Evolutionary conservation across 2,888 invertebrate species (phyloP).

Genomic region (Vandiemenella viatica): DNA sequence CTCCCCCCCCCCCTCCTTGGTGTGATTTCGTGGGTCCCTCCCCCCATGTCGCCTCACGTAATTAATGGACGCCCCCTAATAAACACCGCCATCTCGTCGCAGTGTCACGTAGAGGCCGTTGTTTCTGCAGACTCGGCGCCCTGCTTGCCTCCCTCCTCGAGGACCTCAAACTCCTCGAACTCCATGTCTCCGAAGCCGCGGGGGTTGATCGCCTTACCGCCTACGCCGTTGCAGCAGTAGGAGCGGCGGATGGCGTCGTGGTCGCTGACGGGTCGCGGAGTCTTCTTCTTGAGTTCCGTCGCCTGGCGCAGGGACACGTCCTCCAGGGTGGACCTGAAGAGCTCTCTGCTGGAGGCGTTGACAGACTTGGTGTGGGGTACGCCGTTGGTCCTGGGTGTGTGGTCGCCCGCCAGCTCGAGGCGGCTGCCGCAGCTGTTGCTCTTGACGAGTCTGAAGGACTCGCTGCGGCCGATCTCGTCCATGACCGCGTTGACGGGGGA

Average conservation of each 20-base stretch:
- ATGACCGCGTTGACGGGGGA: slow-evolving; percentile 54
- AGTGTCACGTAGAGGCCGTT: too few relatives aligned
- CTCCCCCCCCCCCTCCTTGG: too few relatives aligned
- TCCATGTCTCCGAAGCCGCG: slow-evolving; percentile 51
- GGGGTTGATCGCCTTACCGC: neutral
- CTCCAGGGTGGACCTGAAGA: neutral
- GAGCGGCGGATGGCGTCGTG: neutral
- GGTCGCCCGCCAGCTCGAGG: slow-evolving; percentile 59
- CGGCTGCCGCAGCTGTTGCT: slow-evolving; percentile 78
- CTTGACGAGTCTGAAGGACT: slow-evolving; percentile 57
- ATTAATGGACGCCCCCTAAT: too few relatives aligned
- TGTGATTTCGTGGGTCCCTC: too few relatives aligned
- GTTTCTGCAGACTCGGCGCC: neutral
- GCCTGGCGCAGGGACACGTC: neutral
- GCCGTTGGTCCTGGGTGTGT: neutral
- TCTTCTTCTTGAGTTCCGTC: neutral
- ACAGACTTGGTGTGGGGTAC: neutral
- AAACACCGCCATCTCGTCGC: too few relatives aligned
- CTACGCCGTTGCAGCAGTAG: neutral
- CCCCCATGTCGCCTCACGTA: too few relatives aligned
- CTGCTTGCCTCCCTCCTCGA: slow-evolving; percentile 20
- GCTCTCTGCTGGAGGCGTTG: neutral
- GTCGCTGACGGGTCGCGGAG: neutral
- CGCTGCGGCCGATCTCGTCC: slow-evolving; percentile 47
- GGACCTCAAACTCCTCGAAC: slow-evolving; percentile 65